phyloP scores from a whole-genome alignment of 2,888 invertebrate genomes.

The Germaria angustata region DNA sequence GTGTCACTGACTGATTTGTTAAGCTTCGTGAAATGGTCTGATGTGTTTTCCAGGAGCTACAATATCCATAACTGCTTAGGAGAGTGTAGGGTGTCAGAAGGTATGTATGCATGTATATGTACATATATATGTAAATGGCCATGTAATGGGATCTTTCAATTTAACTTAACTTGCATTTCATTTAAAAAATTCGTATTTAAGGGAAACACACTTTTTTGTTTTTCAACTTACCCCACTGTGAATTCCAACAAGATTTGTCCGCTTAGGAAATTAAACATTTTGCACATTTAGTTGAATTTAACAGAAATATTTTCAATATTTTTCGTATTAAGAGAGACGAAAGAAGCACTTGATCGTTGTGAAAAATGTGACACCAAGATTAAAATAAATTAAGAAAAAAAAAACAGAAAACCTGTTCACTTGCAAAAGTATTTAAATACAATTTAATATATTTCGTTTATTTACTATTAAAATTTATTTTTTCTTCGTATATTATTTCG shows the following conservation, averaged over 20 bases:
- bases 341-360: constrained; percentile 3
- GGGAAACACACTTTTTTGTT: not conserved
- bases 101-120: no score
- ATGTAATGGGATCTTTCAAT: no score
- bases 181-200: no score
- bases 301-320: constrained; percentile 1
- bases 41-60: no score
- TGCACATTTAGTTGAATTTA: constrained; percentile 41
- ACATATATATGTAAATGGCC: no score
- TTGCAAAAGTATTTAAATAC: constrained; percentile 38
- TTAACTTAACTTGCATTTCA: no score
- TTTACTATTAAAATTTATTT: constrained; percentile 34
- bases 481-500: not conserved
- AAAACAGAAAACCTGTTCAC: constrained; percentile 33
- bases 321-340: not conserved
- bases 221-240: constrained; percentile 58
- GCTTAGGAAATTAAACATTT: constrained; percentile 25
- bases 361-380: constrained; percentile 15
- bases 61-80: no score
- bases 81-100: no score
- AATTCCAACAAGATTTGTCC: constrained; percentile 52
- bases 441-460: constrained; percentile 29
- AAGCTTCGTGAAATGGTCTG: no score
- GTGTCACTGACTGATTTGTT: no score
- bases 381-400: no score